Percentiles rank a stretch among this genome's conserved stretches.
phyloP scores from a whole-genome alignment of 2,113 vertebrate species.

The Ochotona princeps region DNA sequence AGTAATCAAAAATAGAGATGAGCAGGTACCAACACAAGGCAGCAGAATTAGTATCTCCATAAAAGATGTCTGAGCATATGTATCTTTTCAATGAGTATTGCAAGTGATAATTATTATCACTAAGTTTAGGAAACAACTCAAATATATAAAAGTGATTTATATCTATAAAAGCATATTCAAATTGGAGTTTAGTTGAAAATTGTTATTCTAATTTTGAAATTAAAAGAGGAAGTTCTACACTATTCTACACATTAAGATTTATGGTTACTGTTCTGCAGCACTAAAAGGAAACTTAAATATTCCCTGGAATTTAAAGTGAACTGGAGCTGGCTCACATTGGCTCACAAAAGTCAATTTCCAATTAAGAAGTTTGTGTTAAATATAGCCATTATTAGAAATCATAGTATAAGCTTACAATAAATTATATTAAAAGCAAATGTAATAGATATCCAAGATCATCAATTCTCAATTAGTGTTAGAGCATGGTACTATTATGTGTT shows the following conservation, averaged over 20 bases:
- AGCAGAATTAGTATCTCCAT: background rate
- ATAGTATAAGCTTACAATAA: background rate
- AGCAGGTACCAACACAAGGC: background rate
- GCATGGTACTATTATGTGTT: background rate
- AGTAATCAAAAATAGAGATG: background rate
- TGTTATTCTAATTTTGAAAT: background rate
- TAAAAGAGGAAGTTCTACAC: background rate
- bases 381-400: background rate
- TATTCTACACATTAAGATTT: background rate
- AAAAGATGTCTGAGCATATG: background rate
- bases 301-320: background rate
- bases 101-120: background rate
- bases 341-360: background rate
- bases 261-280: background rate
- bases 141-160: background rate
- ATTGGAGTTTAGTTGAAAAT: background rate
- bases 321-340: background rate
- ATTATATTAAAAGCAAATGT: background rate
- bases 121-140: background rate
- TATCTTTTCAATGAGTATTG: background rate
- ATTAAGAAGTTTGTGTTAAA: conserved; percentile 12
- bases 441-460: background rate
- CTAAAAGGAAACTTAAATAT: background rate
- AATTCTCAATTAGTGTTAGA: background rate
- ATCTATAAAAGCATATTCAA: background rate